phyloP scores from a whole-genome alignment of 2,888 invertebrate genomes.

The Hypolimnas misippus region DNA sequence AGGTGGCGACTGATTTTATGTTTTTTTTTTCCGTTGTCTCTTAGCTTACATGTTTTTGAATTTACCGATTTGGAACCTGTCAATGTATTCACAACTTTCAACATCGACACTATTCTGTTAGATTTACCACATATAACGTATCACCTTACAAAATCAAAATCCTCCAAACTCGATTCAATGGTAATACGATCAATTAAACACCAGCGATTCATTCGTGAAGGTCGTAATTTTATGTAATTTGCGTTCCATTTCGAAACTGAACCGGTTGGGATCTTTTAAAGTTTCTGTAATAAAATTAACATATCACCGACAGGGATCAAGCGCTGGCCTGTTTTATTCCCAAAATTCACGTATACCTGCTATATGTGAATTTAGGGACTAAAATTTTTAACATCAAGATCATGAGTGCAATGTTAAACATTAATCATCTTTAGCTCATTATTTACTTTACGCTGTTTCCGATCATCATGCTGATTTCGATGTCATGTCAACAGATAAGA shows the following conservation, averaged over 20 bases:
- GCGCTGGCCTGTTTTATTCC: slow-evolving; percentile 24
- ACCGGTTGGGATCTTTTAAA: slow-evolving; percentile 76
- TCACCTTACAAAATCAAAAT: background rate
- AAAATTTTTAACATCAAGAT: background rate
- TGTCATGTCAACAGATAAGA: slow-evolving; percentile 34
- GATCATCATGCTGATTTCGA: slow-evolving; percentile 43
- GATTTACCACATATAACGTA: background rate
- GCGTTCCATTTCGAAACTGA: slow-evolving; percentile 75
- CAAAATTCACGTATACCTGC: background rate
- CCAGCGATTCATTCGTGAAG: slow-evolving; percentile 58
- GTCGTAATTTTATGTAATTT: slow-evolving; percentile 74
- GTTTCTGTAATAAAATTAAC: slow-evolving; percentile 80
- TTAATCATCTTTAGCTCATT: slow-evolving; percentile 23
- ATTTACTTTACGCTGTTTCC: slow-evolving; percentile 35
- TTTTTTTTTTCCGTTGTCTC: background rate
- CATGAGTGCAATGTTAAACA: slow-evolving; percentile 12
- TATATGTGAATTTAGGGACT: background rate
- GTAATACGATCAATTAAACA: slow-evolving; percentile 54
- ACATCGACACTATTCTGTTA: background rate
- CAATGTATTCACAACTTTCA: background rate
- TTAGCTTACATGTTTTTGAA: background rate
- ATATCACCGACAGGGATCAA: slow-evolving; percentile 72
- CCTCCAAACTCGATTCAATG: slow-evolving; percentile 50
- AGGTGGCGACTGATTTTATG: background rate
- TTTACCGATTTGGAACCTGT: background rate